phyloP scores from a whole-genome alignment of 2,113 vertebrate species.

The Steatornis caripensis region DNA sequence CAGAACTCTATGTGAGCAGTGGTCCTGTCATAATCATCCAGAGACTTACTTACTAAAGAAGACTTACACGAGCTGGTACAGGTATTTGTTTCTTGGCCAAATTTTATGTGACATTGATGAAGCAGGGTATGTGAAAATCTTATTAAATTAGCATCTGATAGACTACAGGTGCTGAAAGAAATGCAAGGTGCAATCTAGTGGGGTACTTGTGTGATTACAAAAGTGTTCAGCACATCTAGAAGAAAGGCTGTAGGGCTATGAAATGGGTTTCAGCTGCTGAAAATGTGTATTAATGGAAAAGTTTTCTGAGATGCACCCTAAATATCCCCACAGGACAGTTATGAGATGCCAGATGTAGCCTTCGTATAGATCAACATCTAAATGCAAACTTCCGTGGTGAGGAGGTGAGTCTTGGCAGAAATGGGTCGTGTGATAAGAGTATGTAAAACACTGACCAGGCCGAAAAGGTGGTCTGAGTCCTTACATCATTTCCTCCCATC shows the following conservation, averaged over 20 bases:
- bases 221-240: background rate
- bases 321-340: background rate
- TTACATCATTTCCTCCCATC: background rate
- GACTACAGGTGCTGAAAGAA: background rate
- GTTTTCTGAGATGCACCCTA: background rate
- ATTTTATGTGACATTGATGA: background rate
- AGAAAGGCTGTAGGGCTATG: background rate
- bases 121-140: background rate
- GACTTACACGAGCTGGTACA: background rate
- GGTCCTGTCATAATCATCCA: background rate
- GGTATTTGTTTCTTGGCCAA: background rate
- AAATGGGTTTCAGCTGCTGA: background rate
- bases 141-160: background rate
- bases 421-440: background rate
- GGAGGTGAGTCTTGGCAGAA: background rate
- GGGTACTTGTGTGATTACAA: rapidly evolving
- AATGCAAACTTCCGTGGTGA: background rate
- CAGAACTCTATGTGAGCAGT: background rate
- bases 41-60: background rate
- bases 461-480: background rate
- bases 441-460: background rate
- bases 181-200: background rate
- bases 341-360: background rate
- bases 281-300: background rate
- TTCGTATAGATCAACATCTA: background rate